phyloP scores from a whole-genome alignment of 2,113 vertebrate genomes.

The Trichechus manatus region DNA sequence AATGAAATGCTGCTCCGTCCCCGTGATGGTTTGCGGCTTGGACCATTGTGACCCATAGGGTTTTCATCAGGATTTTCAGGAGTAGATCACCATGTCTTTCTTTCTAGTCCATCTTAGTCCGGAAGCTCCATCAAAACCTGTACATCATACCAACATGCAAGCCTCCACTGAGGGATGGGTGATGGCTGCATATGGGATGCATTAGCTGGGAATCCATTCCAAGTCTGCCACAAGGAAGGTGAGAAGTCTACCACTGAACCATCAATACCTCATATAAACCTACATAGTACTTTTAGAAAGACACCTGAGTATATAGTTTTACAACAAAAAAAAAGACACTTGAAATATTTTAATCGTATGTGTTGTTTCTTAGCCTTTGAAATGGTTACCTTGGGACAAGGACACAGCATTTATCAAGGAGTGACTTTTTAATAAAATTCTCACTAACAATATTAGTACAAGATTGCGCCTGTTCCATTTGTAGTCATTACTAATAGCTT shows the following conservation, averaged over 20 bases:
- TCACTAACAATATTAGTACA: neutral
- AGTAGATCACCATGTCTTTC: neutral
- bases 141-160: neutral
- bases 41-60: neutral
- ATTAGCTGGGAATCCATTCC: neutral
- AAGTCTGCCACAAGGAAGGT: neutral
- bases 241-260: neutral
- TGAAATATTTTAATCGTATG: neutral
- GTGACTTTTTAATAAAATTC: neutral
- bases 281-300: neutral
- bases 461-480: neutral
- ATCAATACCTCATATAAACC: neutral
- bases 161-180: neutral
- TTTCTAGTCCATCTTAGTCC: neutral
- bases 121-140: neutral
- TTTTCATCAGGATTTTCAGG: neutral
- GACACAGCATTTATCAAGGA: neutral
- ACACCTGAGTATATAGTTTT: neutral
- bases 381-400: neutral
- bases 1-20: neutral
- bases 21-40: neutral
- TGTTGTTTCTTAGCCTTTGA: constrained; percentile 1
- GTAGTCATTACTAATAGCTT: neutral
- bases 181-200: neutral
- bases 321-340: neutral